phyloP scores from a whole-genome alignment of 2,888 invertebrate genomes.

The Eupithecia pulchellata region DNA sequence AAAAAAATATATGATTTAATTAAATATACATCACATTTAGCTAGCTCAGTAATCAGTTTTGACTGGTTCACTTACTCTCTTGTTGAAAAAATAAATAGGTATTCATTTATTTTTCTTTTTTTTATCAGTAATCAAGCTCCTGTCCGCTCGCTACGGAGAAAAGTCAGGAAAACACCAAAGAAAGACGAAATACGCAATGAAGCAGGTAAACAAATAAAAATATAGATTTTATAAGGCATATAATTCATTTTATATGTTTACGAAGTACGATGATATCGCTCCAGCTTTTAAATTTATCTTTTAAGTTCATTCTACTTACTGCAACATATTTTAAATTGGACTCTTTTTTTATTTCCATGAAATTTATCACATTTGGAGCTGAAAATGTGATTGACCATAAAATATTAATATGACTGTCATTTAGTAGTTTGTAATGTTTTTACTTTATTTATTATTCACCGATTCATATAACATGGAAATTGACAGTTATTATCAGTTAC shows the following conservation, averaged over 20 bases:
- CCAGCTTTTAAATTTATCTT: too few relatives aligned
- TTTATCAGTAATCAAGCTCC: constrained; percentile 70
- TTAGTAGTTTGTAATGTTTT: neutral
- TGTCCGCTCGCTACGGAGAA: constrained; percentile 64
- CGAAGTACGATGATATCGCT: too few relatives aligned
- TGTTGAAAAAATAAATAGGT: neutral
- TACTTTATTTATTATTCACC: neutral
- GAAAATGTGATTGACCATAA: neutral
- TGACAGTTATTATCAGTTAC: too few relatives aligned
- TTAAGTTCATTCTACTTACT: too few relatives aligned
- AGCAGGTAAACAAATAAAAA: constrained; percentile 59
- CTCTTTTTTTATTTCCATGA: neutral
- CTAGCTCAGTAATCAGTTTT: too few relatives aligned
- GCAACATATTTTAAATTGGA: neutral
- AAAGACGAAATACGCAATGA: constrained; percentile 74
- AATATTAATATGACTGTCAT: neutral
- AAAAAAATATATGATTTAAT: too few relatives aligned
- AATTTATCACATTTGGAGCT: neutral
- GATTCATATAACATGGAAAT: neutral
- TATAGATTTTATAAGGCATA: too few relatives aligned
- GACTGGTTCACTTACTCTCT: too few relatives aligned
- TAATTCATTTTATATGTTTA: too few relatives aligned
- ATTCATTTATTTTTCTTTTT: constrained; percentile 6
- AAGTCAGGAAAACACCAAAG: constrained; percentile 60
- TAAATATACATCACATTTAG: too few relatives aligned